Evolutionary conservation across 2,888 invertebrate species (phyloP), one percentile per base, ranked within the genome.

Genomic region (Dermolepida albohirtum): DNA sequence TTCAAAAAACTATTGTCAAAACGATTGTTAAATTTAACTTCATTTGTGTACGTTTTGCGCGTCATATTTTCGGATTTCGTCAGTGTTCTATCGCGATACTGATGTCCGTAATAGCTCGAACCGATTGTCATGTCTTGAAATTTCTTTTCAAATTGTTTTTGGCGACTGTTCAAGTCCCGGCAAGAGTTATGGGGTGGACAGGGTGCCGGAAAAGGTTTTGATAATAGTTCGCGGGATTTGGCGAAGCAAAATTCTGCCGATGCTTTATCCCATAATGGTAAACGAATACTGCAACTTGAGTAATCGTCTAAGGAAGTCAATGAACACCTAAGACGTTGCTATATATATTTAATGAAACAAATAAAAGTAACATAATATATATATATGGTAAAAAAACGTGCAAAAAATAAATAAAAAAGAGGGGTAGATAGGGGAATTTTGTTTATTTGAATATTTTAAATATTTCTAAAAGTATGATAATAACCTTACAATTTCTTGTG

Each of bases 161-260:
- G 68, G 16, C 64, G 47, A 5, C n/a, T 39, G 52, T 77, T 76
- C 27, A 83, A 74, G 71, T 82, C 81, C 8, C 81, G 77, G 68
- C 81, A 82, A 4, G 83, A 83, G 69, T 80, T 80, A 71, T 82
- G 80, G 11, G 78, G 76, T 8, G 77, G 75, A 50, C 73, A 76
- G 5, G 78, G 75, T 34, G 78, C 74, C 34, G 82, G 69, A 73
- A 85, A 83, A 0, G 90, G 89, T 57, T 89, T 87, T 41, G 89
- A 88, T 1, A 91, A 81, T 11, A 91, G 82, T 78, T 91, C 90
- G 5, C 90, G 87, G 0, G 91, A 91, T 76, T 90, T 90, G 41
- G 90, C 90, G 76, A 91, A 91, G 78, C 89, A 90, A 78, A 90
- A 90, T 80, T 91, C 91, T 0, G 90, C 90, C 10, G 89, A 89